Conservation (phyloP, 2,113 vertebrate genomes). For the Strigops habroptila region DNA sequence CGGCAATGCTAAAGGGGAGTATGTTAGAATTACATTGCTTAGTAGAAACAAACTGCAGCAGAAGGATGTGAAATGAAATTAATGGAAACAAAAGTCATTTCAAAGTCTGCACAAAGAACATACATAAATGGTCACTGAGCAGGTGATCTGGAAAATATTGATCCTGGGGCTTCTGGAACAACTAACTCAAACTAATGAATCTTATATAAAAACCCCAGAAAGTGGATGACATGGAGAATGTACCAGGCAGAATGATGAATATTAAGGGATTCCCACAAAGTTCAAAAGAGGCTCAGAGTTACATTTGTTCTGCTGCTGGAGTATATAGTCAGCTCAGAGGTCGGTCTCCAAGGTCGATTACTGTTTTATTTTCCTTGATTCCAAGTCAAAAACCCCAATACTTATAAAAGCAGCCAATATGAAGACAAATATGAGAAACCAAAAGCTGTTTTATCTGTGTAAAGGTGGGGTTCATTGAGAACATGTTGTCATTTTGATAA, state of each 20-base stretch:
- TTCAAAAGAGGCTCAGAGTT: background rate
- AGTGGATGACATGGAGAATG: background rate
- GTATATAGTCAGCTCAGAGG: background rate
- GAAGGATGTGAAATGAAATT: background rate
- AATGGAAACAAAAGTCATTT: background rate
- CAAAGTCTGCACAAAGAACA: background rate
- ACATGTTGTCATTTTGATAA: constrained; percentile 6
- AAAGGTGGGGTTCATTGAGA: background rate
- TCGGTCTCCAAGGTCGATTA: background rate
- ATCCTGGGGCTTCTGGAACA: background rate
- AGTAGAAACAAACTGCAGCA: background rate
- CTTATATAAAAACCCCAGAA: background rate
- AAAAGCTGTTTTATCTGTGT: background rate
- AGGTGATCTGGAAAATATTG: background rate
- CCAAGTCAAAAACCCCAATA: background rate
- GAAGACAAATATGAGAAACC: background rate
- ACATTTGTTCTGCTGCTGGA: background rate
- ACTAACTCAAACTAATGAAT: background rate
- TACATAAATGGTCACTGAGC: background rate
- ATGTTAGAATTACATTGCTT: background rate
- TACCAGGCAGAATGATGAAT: background rate
- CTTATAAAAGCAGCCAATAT: background rate
- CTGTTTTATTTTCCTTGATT: background rate
- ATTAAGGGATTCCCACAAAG: background rate
- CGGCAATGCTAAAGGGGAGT: background rate